These are phyloP conservation scores for Drosophila kurseongensis DNA, from an alignment of 1,140 invertebrate species.

Conservation along the genomic window DNA sequence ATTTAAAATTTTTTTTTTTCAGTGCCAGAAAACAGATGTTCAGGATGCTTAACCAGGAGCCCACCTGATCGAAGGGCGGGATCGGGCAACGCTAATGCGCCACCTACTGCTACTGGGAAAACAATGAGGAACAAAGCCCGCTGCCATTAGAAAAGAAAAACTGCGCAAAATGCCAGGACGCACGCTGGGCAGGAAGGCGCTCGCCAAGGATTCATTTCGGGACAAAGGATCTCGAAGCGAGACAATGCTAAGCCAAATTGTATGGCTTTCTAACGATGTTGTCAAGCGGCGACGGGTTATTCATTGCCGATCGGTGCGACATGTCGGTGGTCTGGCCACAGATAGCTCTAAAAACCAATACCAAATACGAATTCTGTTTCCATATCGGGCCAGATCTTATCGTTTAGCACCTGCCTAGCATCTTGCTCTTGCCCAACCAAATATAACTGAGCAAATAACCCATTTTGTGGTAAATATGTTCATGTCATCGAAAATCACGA, in stretches of 20 bases:
- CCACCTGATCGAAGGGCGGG: slow-evolving; percentile 60
- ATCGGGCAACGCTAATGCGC: slow-evolving; percentile 42
- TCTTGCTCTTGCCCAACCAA: slow-evolving; percentile 21
- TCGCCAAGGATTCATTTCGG: slow-evolving; percentile 39
- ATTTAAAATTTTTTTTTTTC: not conserved
- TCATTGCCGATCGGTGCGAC: slow-evolving; percentile 27
- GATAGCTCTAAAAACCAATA: slow-evolving; percentile 2
- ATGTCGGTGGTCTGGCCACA: slow-evolving; percentile 16
- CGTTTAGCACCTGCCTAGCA: slow-evolving; percentile 68
- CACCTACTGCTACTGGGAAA: slow-evolving; percentile 52
- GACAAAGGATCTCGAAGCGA: slow-evolving; percentile 29
- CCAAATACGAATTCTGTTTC: slow-evolving; percentile 2
- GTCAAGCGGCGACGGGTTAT: slow-evolving; percentile 37
- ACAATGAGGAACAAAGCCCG: slow-evolving; percentile 26
- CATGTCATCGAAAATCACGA: slow-evolving; percentile 77
- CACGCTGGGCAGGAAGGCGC: slow-evolving; percentile 42
- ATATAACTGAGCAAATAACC: slow-evolving; percentile 62
- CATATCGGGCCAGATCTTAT: slow-evolving; percentile 50
- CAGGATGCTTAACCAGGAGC: slow-evolving; percentile 1
- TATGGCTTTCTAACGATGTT: slow-evolving; percentile 55
- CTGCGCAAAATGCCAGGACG: slow-evolving; percentile 45
- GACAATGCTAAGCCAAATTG: slow-evolving; percentile 60
- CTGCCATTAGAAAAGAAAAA: slow-evolving; percentile 37
- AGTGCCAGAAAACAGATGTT: slow-evolving; percentile 30
- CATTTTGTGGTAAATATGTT: slow-evolving; percentile 75